phyloP scores from a whole-genome alignment of 2,113 vertebrate species.

The Carettochelys insculpta region DNA sequence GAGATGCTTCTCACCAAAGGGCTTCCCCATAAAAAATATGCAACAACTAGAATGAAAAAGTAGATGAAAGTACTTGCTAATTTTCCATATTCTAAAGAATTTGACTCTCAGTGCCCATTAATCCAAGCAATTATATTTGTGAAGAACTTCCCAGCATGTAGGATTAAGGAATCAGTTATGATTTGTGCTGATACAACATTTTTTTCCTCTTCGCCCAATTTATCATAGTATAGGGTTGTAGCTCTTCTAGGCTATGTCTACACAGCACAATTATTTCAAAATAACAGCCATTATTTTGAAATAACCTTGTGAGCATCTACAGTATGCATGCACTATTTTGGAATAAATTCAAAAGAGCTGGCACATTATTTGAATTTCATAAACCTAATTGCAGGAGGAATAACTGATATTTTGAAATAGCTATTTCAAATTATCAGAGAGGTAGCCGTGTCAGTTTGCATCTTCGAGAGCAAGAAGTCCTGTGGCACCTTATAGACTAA shows the following conservation, averaged over 20 bases:
- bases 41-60: conserved; percentile 16
- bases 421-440: no score
- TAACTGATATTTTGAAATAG: no score
- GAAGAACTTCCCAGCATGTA: conserved; percentile 35
- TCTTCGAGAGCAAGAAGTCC: no score
- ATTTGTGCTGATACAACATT: conserved; percentile 61
- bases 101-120: conserved; percentile 26
- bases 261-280: no score
- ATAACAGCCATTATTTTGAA: no score
- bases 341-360: no score
- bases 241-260: conserved; percentile 27
- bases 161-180: conserved; percentile 27
- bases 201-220: not conserved
- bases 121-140: conserved; percentile 47
- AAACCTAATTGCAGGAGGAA: no score
- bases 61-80: conserved; percentile 45
- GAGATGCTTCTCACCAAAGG: conserved; percentile 9
- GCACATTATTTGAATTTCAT: no score
- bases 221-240: conserved; percentile 50
- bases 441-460: no score
- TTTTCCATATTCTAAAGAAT: conserved; percentile 48
- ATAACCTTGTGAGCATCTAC: no score
- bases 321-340: no score
- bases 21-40: conserved; percentile 5
- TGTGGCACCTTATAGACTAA: no score